These are phyloP conservation scores for Slavum lentiscoides DNA, from an alignment of 2,888 invertebrate genomes.

Conservation along the genomic window DNA sequence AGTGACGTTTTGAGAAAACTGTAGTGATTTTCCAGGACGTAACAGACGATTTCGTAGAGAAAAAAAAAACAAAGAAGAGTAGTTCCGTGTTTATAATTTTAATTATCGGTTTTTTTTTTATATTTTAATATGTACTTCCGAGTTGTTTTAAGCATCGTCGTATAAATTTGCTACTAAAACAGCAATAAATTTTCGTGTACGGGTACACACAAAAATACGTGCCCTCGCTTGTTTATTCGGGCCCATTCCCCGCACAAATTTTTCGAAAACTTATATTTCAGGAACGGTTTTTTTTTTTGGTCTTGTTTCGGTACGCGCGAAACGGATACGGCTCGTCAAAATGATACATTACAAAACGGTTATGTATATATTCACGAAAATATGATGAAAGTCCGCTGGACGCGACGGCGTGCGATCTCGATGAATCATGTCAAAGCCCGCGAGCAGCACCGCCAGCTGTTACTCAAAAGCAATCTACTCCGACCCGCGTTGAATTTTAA, in stretches of 20 bases:
- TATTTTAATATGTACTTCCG: too few relatives aligned
- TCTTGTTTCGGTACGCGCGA: not conserved
- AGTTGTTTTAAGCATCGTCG: not conserved
- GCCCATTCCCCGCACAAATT: not conserved
- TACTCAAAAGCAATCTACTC: conserved; percentile 29
- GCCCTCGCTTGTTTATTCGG: too few relatives aligned
- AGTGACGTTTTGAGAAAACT: too few relatives aligned
- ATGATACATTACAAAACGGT: conserved; percentile 37
- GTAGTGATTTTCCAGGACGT: too few relatives aligned
- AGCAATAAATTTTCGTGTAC: too few relatives aligned
- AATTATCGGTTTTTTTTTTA: too few relatives aligned
- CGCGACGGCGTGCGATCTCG: not conserved
- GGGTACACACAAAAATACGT: too few relatives aligned
- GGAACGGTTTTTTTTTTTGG: not conserved
- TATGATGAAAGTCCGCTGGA: conserved; percentile 18
- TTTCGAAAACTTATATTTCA: not conserved
- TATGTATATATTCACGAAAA: not conserved
- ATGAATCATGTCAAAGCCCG: conserved; percentile 37
- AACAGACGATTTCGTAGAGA: too few relatives aligned
- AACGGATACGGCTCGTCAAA: conserved; percentile 25
- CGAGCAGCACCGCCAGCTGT: not conserved
- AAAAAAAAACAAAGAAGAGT: not conserved
- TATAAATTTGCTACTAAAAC: too few relatives aligned
- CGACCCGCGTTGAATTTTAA: conserved; percentile 40
- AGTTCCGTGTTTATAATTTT: not conserved